Percentiles rank a stretch among this genome's conserved stretches.
These are phyloP conservation scores for Drosophila bocki DNA, from an alignment of 1,140 invertebrate species.

Conservation along the genomic window DNA sequence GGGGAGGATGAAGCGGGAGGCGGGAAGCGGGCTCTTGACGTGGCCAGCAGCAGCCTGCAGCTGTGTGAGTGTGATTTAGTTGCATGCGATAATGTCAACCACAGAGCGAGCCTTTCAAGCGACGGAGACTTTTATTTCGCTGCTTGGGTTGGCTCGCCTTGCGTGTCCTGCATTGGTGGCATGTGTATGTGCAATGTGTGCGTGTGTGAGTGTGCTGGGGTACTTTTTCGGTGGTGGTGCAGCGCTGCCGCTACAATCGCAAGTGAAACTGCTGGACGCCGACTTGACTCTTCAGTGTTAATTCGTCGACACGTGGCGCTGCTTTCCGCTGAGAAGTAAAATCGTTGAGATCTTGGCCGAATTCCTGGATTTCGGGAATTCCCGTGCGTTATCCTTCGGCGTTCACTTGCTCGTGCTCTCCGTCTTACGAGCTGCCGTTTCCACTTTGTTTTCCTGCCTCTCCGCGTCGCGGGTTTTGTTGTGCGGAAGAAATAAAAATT, in stretches of 20 bases:
- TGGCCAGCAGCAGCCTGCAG: slow-evolving; percentile 21
- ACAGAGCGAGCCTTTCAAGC: slow-evolving; percentile 65
- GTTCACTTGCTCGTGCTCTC: slow-evolving; percentile 22
- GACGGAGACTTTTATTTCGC: slow-evolving; percentile 35
- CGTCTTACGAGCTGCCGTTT: slow-evolving; percentile 28
- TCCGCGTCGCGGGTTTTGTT: slow-evolving; percentile 60
- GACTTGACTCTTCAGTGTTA: slow-evolving; percentile 79
- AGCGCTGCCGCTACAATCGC: slow-evolving; percentile 55
- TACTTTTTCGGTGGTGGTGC: slow-evolving; percentile 64
- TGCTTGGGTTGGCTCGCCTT: slow-evolving; percentile 57
- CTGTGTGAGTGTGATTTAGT: slow-evolving; percentile 62
- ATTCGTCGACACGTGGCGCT: slow-evolving; percentile 82
- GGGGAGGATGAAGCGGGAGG: neutral
- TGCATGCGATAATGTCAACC: slow-evolving; percentile 80
- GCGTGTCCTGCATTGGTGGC: slow-evolving; percentile 66
- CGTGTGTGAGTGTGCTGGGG: slow-evolving; percentile 35
- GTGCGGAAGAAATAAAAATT: slow-evolving; percentile 53
- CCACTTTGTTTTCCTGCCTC: slow-evolving; percentile 23
- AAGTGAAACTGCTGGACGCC: slow-evolving; percentile 46
- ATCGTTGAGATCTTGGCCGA: slow-evolving; percentile 51
- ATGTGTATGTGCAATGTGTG: slow-evolving; percentile 10
- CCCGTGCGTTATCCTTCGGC: slow-evolving; percentile 37
- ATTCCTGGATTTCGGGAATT: slow-evolving; percentile 24
- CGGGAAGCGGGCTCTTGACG: neutral
- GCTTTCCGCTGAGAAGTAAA: slow-evolving; percentile 59